phyloP scores from a whole-genome alignment of 2,113 vertebrate genomes.

The Phalacrocorax carbo region DNA sequence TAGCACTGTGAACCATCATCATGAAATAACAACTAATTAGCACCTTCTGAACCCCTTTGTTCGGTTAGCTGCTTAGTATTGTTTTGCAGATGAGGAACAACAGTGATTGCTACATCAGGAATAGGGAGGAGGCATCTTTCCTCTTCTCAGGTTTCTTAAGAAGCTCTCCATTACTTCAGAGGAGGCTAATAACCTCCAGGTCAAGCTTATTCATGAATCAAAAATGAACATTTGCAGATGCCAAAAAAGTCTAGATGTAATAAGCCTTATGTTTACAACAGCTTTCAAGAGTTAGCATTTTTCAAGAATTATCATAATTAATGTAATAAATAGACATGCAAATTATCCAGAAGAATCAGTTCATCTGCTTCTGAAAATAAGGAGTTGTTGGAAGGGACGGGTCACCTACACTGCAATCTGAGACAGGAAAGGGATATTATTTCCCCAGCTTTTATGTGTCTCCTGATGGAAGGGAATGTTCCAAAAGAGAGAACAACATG shows the following conservation, averaged over 20 bases:
- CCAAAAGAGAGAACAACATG: not conserved
- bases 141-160: not conserved
- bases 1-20: not conserved
- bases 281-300: slow-evolving; percentile 45
- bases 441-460: not conserved
- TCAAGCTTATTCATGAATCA: slow-evolving; percentile 44
- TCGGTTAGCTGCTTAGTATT: not conserved
- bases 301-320: slow-evolving; percentile 40
- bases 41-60: not conserved
- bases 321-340: slow-evolving; percentile 25
- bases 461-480: slow-evolving; percentile 28
- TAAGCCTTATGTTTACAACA: slow-evolving; percentile 49
- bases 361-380: not conserved
- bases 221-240: slow-evolving; percentile 47
- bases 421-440: not conserved
- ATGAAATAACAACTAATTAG: not conserved
- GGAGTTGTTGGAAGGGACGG: not conserved
- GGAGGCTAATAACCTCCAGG: not conserved
- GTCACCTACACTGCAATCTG: not conserved
- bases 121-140: slow-evolving; percentile 15
- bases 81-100: slow-evolving; percentile 13
- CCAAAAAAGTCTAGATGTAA: slow-evolving; percentile 1
- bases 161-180: not conserved
- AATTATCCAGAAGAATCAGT: not conserved
- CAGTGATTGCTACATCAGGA: not conserved